Evolutionary conservation across 1,140 invertebrate genomes (phyloP).

Genomic region (Macrocentrus cingulum): DNA sequence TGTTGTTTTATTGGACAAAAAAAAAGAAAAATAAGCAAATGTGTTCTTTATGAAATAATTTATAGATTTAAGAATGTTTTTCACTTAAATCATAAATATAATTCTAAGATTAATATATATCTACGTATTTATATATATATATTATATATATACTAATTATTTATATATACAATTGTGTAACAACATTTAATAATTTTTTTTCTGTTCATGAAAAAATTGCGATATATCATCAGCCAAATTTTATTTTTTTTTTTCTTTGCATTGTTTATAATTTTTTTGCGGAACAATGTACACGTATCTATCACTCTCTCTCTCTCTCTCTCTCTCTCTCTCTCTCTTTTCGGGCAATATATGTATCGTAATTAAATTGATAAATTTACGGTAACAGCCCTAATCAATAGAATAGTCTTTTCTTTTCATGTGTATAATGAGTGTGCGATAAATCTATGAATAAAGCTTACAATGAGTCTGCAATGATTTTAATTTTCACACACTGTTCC

Average conservation of each 20-base stretch:
- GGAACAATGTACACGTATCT: too few relatives aligned
- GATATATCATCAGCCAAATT: conserved; percentile 5
- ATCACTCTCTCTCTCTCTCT: too few relatives aligned
- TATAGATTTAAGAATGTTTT: conserved; percentile 13
- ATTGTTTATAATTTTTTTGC: not conserved
- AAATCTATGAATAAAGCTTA: conserved; percentile 30
- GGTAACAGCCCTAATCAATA: conserved; percentile 19
- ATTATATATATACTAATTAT: too few relatives aligned
- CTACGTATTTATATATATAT: too few relatives aligned
- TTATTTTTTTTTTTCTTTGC: not conserved
- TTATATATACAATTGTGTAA: too few relatives aligned
- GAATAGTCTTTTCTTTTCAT: conserved; percentile 19
- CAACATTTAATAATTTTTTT: conserved; percentile 6
- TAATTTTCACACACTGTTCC: not conserved
- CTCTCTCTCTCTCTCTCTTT: too few relatives aligned
- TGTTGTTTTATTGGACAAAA: not conserved
- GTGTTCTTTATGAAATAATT: conserved; percentile 9
- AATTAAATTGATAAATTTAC: conserved; percentile 5
- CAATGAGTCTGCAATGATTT: conserved; percentile 19
- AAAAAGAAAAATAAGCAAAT: too few relatives aligned
- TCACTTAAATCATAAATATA: conserved; percentile 3
- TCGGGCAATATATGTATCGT: too few relatives aligned
- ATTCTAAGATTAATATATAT: conserved; percentile 4
- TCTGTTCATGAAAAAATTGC: conserved; percentile 11
- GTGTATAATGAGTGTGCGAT: conserved; percentile 31